Evolutionary conservation across 2,888 invertebrate species (phyloP).

Genomic region (Electrophaes corylata): DNA sequence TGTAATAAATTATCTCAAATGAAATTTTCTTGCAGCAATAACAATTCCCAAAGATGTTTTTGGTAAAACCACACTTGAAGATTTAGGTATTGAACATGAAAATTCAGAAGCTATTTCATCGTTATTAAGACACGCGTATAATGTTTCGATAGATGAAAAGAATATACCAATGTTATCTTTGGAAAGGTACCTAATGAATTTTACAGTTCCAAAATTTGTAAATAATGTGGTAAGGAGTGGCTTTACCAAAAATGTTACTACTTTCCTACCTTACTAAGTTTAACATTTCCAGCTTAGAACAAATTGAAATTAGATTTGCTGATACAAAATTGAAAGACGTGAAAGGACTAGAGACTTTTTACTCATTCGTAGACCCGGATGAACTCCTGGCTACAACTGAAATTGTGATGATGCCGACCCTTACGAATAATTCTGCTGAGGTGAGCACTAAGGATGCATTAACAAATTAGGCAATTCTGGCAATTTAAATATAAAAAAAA

Average conservation of each 20-base stretch:
- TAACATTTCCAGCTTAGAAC: slow-evolving; percentile 36
- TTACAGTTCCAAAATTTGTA: neutral
- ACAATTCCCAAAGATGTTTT: slow-evolving; percentile 8
- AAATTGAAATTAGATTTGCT: slow-evolving; percentile 38
- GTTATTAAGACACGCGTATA: slow-evolving; percentile 19
- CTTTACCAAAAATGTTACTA: too few relatives aligned
- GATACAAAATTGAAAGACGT: slow-evolving; percentile 27
- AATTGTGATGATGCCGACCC: slow-evolving; percentile 39
- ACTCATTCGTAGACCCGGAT: slow-evolving; percentile 49
- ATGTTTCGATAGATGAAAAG: slow-evolving; percentile 16
- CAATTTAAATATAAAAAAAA: too few relatives aligned
- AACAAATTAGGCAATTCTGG: too few relatives aligned
- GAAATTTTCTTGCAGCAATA: slow-evolving; percentile 24
- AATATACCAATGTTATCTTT: slow-evolving; percentile 21
- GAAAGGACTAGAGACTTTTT: slow-evolving; percentile 48
- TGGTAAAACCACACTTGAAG: slow-evolving; percentile 9
- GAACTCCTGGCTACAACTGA: slow-evolving; percentile 50
- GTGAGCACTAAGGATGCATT: slow-evolving; percentile 18
- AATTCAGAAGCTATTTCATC: slow-evolving; percentile 10
- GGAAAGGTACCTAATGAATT: slow-evolving; percentile 16
- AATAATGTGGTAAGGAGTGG: neutral
- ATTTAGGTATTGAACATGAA: slow-evolving; percentile 21
- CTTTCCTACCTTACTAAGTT: too few relatives aligned
- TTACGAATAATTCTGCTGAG: slow-evolving; percentile 27
- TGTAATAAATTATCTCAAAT: too few relatives aligned